These are phyloP conservation scores for Drosophila picticornis DNA, from an alignment of 2,888 invertebrate genomes.

Conservation along the genomic window DNA sequence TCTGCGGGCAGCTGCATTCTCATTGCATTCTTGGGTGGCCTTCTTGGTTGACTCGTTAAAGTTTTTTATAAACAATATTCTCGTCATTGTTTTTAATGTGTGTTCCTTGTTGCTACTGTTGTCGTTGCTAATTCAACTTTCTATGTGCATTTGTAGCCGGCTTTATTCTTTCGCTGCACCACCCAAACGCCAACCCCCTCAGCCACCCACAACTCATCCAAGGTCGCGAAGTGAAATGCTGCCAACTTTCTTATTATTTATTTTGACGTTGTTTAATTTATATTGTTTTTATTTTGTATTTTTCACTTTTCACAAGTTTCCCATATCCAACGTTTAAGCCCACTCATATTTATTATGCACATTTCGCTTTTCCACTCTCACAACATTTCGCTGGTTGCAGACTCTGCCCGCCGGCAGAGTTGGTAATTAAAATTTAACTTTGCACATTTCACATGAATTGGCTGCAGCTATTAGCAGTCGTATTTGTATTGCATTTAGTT, in stretches of 20 bases:
- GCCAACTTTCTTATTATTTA: slow-evolving; percentile 28
- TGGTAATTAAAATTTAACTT: slow-evolving; percentile 65
- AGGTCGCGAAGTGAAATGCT: slow-evolving; percentile 41
- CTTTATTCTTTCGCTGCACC: slow-evolving; percentile 53
- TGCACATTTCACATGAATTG: slow-evolving; percentile 59
- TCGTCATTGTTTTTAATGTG: slow-evolving; percentile 74
- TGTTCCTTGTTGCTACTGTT: slow-evolving; percentile 19
- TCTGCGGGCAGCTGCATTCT: slow-evolving; percentile 18
- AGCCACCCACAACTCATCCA: slow-evolving; percentile 29
- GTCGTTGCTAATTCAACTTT: slow-evolving; percentile 67
- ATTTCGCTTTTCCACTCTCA: slow-evolving; percentile 60
- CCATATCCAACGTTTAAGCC: slow-evolving; percentile 60
- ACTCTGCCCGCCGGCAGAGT: slow-evolving; percentile 12
- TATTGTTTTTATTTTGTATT: not conserved
- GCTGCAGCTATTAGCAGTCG: slow-evolving; percentile 19
- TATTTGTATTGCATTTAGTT: slow-evolving; percentile 15
- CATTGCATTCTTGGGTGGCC: slow-evolving; percentile 1
- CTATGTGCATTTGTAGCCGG: slow-evolving; percentile 53
- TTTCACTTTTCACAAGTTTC: slow-evolving; percentile 63
- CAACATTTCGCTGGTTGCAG: slow-evolving; percentile 37
- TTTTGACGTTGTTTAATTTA: slow-evolving; percentile 1
- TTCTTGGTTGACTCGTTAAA: slow-evolving; percentile 3
- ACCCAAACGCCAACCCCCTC: slow-evolving; percentile 4
- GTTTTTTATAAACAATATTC: slow-evolving; percentile 71
- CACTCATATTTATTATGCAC: slow-evolving; percentile 71